Percentiles rank a stretch among this genome's conserved stretches.
Evolutionary conservation across 2,797 vertebrate genomes (phyloP).

Genomic region (Epinephelus coioides): DNA sequence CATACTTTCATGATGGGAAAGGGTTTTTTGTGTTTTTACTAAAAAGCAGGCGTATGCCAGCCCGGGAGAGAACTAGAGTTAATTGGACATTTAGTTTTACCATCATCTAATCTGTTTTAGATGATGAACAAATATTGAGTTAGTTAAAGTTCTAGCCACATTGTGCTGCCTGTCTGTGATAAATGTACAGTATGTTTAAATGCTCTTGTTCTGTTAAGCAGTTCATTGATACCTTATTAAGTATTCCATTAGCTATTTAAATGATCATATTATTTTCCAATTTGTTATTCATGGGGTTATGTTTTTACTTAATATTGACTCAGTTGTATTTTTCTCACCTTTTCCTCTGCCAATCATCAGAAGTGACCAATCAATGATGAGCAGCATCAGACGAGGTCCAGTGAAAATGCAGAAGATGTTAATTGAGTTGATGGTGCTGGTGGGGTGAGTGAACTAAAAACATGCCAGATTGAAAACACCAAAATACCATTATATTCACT

Average conservation of each 20-base stretch:
- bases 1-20: conserved; percentile 3
- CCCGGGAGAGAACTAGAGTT: not conserved
- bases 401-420: conserved; percentile 50
- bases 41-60: not conserved
- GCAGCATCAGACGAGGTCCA: conserved; percentile 2
- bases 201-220: not conserved
- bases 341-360: not conserved
- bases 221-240: not conserved
- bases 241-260: not conserved
- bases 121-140: not conserved
- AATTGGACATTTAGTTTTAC: not conserved
- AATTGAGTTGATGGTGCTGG: conserved; percentile 52
- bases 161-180: not conserved
- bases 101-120: not conserved
- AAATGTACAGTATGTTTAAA: not conserved
- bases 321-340: not conserved
- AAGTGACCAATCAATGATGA: conserved; percentile 33
- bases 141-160: not conserved
- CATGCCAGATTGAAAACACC: not conserved
- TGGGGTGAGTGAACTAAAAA: conserved; percentile 72
- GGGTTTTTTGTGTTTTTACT: not conserved
- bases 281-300: not conserved
- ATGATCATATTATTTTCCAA: not conserved
- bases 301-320: not conserved
- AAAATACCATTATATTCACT: not conserved